A percentile compares a stretch with the other conserved stretches of the same genome.
phyloP scores from a whole-genome alignment of 2,797 vertebrate species.

The Pteropus rufus region DNA sequence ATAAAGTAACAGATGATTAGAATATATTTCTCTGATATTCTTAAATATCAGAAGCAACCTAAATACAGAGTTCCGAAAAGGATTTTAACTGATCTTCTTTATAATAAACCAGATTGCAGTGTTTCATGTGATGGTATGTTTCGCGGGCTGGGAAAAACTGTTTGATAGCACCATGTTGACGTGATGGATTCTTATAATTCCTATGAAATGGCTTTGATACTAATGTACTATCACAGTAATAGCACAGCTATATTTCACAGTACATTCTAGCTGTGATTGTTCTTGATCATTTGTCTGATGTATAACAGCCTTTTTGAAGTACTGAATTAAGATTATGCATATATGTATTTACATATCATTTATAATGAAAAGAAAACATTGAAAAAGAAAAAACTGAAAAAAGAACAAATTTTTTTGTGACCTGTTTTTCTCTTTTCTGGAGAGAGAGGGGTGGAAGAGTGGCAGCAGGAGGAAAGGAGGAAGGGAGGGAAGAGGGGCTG shows the following conservation, averaged over 20 bases:
- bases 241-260: neutral
- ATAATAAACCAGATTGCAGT: neutral
- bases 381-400: neutral
- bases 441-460: neutral
- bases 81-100: constrained; percentile 1
- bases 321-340: neutral
- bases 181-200: neutral
- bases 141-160: neutral
- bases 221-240: neutral
- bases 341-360: neutral
- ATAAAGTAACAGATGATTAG: neutral
- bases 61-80: neutral
- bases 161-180: neutral
- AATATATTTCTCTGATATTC: neutral
- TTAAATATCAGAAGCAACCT: neutral
- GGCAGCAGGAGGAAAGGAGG: neutral
- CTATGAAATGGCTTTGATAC: neutral
- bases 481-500: neutral
- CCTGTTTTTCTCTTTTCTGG: neutral
- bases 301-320: neutral
- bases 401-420: neutral
- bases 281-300: neutral
- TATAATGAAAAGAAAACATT: neutral
- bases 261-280: neutral
- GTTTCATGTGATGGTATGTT: neutral